Base-by-base conservation (phyloP, 2,797 vertebrate genomes). In the Spinibarbus caldwelli region DNA sequence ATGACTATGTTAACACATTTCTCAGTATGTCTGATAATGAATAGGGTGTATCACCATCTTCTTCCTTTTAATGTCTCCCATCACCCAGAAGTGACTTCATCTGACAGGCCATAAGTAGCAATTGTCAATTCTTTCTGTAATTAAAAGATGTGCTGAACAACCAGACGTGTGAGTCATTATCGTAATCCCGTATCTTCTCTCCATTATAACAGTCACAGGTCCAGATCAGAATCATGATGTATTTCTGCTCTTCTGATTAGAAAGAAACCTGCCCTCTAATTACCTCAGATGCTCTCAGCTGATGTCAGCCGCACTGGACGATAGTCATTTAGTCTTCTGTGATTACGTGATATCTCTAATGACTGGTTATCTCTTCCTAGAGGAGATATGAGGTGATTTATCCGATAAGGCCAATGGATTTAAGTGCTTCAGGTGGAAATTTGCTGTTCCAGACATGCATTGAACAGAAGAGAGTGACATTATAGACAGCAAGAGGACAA, bases 251-350 rank as follows among this genome's bases (percentile, higher is more conserved):
- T 79, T 68, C 52, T 70, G 43, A 57, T 70, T 72, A 77, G 26
- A 77, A 71, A 71, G 68, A 71, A 68, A 93, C 92, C 90, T 92
- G 89, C 91, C 85, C 89, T 91, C 88, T 59, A 84, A 88, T 84
- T 86, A 72, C 80, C 59, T 71, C 59, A 34, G 70, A 78, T 26
- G 67, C 3, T 11, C 41, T 77, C 19, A 38, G 23, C 54, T 82
- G 71, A 86, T 85, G 47, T 88, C 78, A 71, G 45, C 45, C 26
- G 4, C 49, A 6, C 34, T 17, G 10, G 43, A 41, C 81, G 67
- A 77, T 82, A 71, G 67, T 72, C 73, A 79, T 64, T 64, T 26
- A 71, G 86, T 68, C 54, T 1, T 86, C 54, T 38, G 83, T 82
- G 75, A 38, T 43, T 80, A 23, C 17, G 4, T 81, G 62, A 10